A percentile compares a stretch with the other conserved stretches of the same genome.
These are phyloP conservation scores for Babyrousa celebensis DNA, from an alignment of 2,797 vertebrate species.

Conservation along the genomic window DNA sequence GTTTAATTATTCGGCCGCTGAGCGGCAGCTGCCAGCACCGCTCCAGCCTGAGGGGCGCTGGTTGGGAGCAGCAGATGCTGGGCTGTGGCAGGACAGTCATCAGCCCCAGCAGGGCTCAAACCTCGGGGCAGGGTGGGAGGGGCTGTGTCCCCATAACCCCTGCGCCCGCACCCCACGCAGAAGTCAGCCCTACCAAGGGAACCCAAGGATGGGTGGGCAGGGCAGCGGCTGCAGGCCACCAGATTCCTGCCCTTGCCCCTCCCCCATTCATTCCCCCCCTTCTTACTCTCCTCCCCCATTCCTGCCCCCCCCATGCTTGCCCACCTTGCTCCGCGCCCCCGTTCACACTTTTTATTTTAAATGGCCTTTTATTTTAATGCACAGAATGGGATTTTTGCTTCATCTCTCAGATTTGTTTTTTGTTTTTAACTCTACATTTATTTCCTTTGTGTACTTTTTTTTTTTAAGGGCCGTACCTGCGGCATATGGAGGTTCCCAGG, in stretches of 20 bases:
- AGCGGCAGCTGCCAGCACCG: not conserved
- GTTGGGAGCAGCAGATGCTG: not conserved
- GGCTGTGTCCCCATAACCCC: not conserved
- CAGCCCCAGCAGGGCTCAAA: not conserved
- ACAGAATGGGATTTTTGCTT: too few species aligned
- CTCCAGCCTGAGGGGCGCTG: not conserved
- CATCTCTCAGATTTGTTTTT: not conserved
- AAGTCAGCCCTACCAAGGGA: too few species aligned
- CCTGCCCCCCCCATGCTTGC: not conserved
- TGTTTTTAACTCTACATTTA: slow-evolving; percentile 80
- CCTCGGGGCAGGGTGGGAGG: not conserved
- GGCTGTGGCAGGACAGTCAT: not conserved
- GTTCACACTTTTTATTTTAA: too few species aligned
- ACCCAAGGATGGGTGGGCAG: too few species aligned
- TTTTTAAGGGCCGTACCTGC: too few species aligned
- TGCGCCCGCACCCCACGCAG: not conserved
- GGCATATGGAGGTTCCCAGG: too few species aligned
- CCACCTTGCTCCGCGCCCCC: not conserved
- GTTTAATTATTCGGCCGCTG: not conserved
- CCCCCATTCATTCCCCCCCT: too few species aligned
- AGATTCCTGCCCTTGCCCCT: fast-evolving
- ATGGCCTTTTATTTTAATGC: too few species aligned
- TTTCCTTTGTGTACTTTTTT: slow-evolving; percentile 1
- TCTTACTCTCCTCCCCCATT: not conserved
- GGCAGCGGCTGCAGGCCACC: not conserved